A percentile compares a stretch with the other conserved stretches of the same genome.
phyloP scores from a whole-genome alignment of 2,797 vertebrate genomes.

The Catamblyrhynchus diadema region DNA sequence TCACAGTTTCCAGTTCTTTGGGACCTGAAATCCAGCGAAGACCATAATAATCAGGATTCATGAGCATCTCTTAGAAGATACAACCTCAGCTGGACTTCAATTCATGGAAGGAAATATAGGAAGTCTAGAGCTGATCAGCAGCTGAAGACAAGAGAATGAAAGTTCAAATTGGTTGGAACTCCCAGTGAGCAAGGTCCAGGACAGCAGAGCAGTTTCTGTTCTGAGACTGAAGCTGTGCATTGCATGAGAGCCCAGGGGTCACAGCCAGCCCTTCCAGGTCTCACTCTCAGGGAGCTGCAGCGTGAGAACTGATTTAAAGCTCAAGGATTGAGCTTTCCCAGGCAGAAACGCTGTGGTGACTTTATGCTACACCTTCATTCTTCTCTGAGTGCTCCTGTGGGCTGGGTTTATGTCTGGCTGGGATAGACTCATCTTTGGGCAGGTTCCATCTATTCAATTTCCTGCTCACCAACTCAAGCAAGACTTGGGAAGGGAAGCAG shows the following conservation, averaged over 20 bases:
- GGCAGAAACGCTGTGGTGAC: fast-evolving
- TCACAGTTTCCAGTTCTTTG: not conserved
- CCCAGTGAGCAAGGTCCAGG: not conserved
- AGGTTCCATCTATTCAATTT: not conserved
- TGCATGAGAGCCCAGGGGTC: not conserved
- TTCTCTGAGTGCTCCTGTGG: not conserved
- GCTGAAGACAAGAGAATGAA: not conserved
- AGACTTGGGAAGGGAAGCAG: not conserved
- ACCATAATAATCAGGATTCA: not conserved
- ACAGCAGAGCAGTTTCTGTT: not conserved
- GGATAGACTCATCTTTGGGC: not conserved
- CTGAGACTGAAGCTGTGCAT: not conserved
- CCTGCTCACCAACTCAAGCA: not conserved
- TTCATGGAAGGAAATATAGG: not conserved
- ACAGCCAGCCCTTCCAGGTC: not conserved
- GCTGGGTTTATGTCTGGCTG: not conserved
- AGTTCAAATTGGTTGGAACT: not conserved
- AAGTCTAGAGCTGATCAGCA: not conserved
- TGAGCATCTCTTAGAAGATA: not conserved
- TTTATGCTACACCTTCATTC: fast-evolving
- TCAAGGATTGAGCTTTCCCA: not conserved
- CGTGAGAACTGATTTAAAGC: not conserved
- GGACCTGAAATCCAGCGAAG: not conserved
- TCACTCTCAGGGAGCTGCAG: not conserved
- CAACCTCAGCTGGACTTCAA: not conserved